Conservation (phyloP, 2,797 vertebrate species). For the Sparidentex hasta region DNA sequence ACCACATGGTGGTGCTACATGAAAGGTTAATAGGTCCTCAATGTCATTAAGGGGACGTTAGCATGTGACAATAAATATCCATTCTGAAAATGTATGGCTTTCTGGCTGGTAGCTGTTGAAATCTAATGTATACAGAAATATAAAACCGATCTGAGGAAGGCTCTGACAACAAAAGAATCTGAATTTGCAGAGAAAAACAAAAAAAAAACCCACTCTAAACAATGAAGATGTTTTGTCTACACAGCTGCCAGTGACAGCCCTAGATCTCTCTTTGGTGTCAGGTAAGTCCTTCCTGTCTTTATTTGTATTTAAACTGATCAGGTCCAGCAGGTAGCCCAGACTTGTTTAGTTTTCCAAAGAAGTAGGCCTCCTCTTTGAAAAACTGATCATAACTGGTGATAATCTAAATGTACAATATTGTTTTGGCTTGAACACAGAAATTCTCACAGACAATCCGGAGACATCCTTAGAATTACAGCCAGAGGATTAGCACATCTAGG, state of each 20-base stretch:
- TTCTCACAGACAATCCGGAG: slow-evolving; percentile 72
- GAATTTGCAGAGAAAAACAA: background rate
- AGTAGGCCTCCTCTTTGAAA: background rate
- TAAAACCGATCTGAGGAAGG: background rate
- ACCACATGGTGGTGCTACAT: background rate
- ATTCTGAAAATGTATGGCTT: background rate
- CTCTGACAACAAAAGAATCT: background rate
- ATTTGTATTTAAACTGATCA: background rate
- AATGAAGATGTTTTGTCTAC: slow-evolving; percentile 1
- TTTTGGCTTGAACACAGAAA: slow-evolving; percentile 65
- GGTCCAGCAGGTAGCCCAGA: background rate
- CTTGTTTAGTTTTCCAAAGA: background rate
- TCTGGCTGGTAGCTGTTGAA: background rate
- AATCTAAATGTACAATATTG: slow-evolving; percentile 42
- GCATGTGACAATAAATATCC: background rate
- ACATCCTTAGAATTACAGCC: slow-evolving; percentile 64
- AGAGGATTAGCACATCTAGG: slow-evolving; percentile 64
- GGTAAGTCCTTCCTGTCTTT: background rate
- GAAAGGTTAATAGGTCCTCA: background rate
- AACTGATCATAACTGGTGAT: slow-evolving; percentile 14
- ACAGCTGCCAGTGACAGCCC: background rate
- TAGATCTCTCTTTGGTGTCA: background rate
- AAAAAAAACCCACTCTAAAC: background rate
- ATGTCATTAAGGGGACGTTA: background rate
- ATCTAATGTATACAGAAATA: background rate